These are phyloP conservation scores for Drosophila kohkoa DNA, from an alignment of 1,140 invertebrate genomes.

Conservation along the genomic window DNA sequence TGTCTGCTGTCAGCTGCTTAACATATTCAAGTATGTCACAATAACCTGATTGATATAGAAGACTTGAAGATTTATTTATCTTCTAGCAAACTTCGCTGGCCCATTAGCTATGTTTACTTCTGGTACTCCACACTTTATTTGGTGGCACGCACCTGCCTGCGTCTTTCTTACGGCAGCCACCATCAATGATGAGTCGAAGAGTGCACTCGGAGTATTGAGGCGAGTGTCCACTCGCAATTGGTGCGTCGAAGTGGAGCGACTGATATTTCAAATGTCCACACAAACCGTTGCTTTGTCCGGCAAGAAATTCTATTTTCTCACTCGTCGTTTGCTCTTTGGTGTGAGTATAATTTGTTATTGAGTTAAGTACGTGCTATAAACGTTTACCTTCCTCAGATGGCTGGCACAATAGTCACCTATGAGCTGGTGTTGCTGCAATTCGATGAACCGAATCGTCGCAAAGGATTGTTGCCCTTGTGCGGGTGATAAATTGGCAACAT, in stretches of 20 bases:
- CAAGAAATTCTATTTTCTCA: slow-evolving; percentile 88
- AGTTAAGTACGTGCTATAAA: slow-evolving; percentile 51
- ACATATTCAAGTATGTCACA: slow-evolving; percentile 88
- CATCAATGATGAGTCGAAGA: slow-evolving; percentile 87
- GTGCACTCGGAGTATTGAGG: slow-evolving; percentile 86
- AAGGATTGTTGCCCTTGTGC: slow-evolving; percentile 70
- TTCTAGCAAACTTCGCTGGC: slow-evolving; percentile 76
- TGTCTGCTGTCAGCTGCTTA: slow-evolving; percentile 89
- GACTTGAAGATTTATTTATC: neutral
- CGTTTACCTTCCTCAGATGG: slow-evolving; percentile 60
- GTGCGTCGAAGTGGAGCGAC: slow-evolving; percentile 85
- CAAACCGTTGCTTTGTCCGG: slow-evolving; percentile 86
- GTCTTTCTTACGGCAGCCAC: slow-evolving; percentile 87
- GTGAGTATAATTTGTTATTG: slow-evolving; percentile 80
- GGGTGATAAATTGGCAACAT: slow-evolving; percentile 38
- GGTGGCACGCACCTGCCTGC: slow-evolving; percentile 86
- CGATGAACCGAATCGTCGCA: slow-evolving; percentile 78
- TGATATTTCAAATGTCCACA: slow-evolving; percentile 81
- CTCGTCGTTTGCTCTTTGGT: slow-evolving; percentile 87
- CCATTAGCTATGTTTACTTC: slow-evolving; percentile 87
- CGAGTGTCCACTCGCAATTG: slow-evolving; percentile 86
- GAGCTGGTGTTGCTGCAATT: slow-evolving; percentile 89
- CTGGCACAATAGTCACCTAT: slow-evolving; percentile 89
- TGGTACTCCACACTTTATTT: slow-evolving; percentile 88
- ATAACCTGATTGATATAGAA: no score